Base-by-base conservation (phyloP, 1,140 invertebrate genomes). In the Drosophila insularis region DNA sequence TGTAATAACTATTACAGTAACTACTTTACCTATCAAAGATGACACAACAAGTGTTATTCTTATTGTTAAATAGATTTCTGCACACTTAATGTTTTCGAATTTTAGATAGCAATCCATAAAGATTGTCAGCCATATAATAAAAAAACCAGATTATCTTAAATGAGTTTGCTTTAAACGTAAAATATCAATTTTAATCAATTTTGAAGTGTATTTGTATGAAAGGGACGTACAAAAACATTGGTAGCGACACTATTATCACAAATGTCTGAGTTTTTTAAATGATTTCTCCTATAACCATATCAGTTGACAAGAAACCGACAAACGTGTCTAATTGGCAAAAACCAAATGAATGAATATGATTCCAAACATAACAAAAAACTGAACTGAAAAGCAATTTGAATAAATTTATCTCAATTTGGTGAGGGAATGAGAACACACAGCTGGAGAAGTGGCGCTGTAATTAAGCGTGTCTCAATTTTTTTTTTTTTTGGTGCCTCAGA, bases 311-410 rank as follows among this genome's bases (percentile, higher is more conserved):
- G 39, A 64, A 39, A 63, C 43, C 55, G 60, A 78, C 68, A 75
- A 53, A 81, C 78, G 81, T 85, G 81, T 81, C 81, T 70, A 86
- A 85, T 78, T 86, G 78, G 68, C 63, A 46, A 59, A 39, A 59
- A 58, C 31, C 39, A 73, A 43, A 78, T 46, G 35, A 64, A 23
- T 21, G 50, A 56, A 55, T 63, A 56, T 58, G 43, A 50, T 50
- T 21, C 43, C 43, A 61, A 60, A 74, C 27, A 58, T 54, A 64
- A 62, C 46, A 65, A 81, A 71, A 68, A 74, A 6, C 27, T 78
- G 68, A 68, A 67, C 59, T 56, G 71, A 67, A 72, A 87, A 73
- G 58, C 64, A 81, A 86, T 86, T 86, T 78, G 74, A 78, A 74
- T 80, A 80, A 70, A 86, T 81, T 86, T 78, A 85, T 81, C 64